These are phyloP conservation scores for Dryobota labecula DNA, from an alignment of 2,888 invertebrate genomes.

Conservation along the genomic window DNA sequence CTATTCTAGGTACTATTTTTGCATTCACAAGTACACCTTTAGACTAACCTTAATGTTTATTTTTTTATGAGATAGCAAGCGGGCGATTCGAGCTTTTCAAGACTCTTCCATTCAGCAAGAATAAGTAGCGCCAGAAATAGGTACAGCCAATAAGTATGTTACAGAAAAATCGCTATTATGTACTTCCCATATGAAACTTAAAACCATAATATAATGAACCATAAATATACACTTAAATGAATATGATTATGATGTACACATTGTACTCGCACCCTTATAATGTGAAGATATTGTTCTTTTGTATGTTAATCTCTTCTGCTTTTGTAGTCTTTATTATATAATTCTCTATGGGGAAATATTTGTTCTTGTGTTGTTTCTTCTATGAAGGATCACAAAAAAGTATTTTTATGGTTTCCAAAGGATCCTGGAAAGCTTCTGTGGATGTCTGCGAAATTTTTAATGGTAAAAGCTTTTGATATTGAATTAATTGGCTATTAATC, in stretches of 20 bases:
- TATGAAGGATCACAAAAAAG: neutral
- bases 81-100: too few species aligned
- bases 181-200: neutral
- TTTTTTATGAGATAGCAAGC: neutral
- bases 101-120: neutral
- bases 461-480: neutral
- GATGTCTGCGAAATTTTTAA: neutral
- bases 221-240: too few species aligned
- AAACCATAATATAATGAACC: too few species aligned
- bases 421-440: neutral
- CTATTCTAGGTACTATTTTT: too few species aligned
- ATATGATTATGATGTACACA: too few species aligned
- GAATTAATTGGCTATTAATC: too few species aligned
- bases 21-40: neutral
- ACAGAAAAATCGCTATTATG: neutral
- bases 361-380: constrained; percentile 1
- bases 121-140: neutral
- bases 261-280: constrained; percentile 17
- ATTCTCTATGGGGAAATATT: constrained; percentile 9
- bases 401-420: neutral
- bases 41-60: neutral
- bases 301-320: constrained; percentile 27
- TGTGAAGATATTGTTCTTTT: constrained; percentile 22
- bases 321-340: constrained; percentile 17
- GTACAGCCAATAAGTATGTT: neutral